phyloP scores from a whole-genome alignment of 2,888 invertebrate genomes.

The Mesorhabditis spiculigera region DNA sequence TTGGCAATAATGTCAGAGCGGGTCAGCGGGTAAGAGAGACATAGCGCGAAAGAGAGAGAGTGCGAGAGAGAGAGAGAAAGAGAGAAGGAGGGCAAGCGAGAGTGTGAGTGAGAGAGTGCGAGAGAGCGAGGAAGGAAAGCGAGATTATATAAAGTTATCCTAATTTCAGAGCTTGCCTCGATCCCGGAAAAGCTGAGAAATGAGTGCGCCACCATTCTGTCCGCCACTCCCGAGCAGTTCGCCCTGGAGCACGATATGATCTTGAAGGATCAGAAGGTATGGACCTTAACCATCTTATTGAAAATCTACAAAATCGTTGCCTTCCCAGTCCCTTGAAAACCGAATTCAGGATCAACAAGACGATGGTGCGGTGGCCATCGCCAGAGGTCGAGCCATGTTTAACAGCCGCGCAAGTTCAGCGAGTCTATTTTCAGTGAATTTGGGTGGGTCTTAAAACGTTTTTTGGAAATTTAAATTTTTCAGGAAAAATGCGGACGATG shows the following conservation, averaged over 20 bases:
- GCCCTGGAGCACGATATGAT: slow-evolving; percentile 61
- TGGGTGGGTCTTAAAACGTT: slow-evolving; percentile 56
- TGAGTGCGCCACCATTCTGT: slow-evolving; percentile 28
- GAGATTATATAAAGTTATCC: no score
- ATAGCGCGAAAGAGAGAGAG: background rate
- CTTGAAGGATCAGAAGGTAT: slow-evolving; percentile 59
- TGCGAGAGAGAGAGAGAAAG: slow-evolving; percentile 8
- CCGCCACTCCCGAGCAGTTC: slow-evolving; percentile 58
- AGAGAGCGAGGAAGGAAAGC: no score
- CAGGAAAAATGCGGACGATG: slow-evolving; percentile 83
- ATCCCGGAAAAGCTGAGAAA: slow-evolving; percentile 23
- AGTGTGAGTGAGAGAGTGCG: no score
- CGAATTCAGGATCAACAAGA: background rate
- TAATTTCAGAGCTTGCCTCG: slow-evolving; percentile 8
- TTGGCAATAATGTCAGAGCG: no score
- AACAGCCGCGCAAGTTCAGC: slow-evolving; percentile 16
- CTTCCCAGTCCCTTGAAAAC: background rate
- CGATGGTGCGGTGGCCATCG: slow-evolving; percentile 20
- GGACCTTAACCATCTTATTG: no score
- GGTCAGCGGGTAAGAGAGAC: no score
- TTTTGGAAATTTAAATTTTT: slow-evolving; percentile 10
- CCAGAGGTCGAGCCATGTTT: slow-evolving; percentile 19
- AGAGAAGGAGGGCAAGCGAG: no score
- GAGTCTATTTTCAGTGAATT: slow-evolving; percentile 63
- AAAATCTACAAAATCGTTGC: no score